These are phyloP conservation scores for Drosophila engyochracea DNA, from an alignment of 2,888 invertebrate species.

Conservation along the genomic window DNA sequence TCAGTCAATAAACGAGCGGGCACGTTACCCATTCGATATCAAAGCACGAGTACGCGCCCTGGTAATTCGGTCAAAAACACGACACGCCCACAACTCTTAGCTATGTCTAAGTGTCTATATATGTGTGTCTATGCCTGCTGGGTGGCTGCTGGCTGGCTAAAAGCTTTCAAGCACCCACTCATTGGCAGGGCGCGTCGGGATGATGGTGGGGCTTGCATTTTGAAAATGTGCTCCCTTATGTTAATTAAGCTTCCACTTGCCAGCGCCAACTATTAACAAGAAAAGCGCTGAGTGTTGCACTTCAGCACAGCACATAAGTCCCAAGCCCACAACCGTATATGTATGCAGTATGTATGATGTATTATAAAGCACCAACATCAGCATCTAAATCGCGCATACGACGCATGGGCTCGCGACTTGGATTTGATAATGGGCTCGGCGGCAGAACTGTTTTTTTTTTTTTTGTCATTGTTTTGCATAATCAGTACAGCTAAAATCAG, in stretches of 20 bases:
- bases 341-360: background rate
- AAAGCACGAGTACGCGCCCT: background rate
- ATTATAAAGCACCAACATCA: slow-evolving; percentile 17
- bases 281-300: slow-evolving; percentile 68
- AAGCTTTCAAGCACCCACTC: slow-evolving; percentile 73
- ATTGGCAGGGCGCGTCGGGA: slow-evolving; percentile 15
- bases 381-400: slow-evolving; percentile 48
- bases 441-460: slow-evolving; percentile 11
- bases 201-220: slow-evolving; percentile 16
- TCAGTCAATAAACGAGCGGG: background rate
- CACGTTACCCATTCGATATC: background rate
- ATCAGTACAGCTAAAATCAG: slow-evolving; percentile 67
- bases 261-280: slow-evolving; percentile 70
- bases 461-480: slow-evolving; percentile 37
- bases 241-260: slow-evolving; percentile 77
- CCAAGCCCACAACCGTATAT: slow-evolving; percentile 1
- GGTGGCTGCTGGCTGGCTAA: slow-evolving; percentile 46
- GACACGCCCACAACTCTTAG: slow-evolving; percentile 17
- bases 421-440: slow-evolving; percentile 44
- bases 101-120: background rate
- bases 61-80: slow-evolving; percentile 5
- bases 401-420: slow-evolving; percentile 30
- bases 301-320: slow-evolving; percentile 43
- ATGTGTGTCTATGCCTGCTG: slow-evolving; percentile 17
- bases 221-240: slow-evolving; percentile 67